Evolutionary conservation across 2,113 vertebrate genomes (phyloP), one percentile per base, ranked within the genome.

Genomic region (Varanus komodoensis): DNA sequence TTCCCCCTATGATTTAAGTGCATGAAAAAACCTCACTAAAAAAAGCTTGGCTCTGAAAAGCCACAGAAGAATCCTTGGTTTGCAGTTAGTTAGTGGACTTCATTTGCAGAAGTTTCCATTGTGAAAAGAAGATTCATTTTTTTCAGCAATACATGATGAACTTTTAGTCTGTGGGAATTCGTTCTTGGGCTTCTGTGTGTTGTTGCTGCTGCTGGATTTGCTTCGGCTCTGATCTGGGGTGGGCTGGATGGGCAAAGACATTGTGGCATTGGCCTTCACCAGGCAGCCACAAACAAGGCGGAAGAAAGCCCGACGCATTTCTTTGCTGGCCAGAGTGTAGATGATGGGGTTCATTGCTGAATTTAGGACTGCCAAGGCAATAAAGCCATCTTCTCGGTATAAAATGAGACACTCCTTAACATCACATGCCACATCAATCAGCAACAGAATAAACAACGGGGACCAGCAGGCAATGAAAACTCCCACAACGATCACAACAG

Each of bases 401-500:
- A 99, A 96, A 90, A 99, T 75, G 0, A 95, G 68, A 17, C 98
- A 99, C 68, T 96, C 95, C 64, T 88, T 96, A n/a, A 96, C 96
- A 89, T 84, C 89, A 89, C 98, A 99, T 29, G 98, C 98, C 93
- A 99, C 98, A 0, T 99, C 99, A 0, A 98, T 95, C 84, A 99
- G 97, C 81, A 99, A 97, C 83, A 99, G 97, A 85, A 98, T 95
- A 83, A 99, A 99, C 80, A 99, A 93, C 0, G 99, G 99, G 1
- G 98, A 98, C 99, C 99, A 99, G 93, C 98, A 99, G 71, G 97
- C 97, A 14, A 99, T 99, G 96, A 99, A 99, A 81, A 99, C 97
- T 0, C 98, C 98, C 1, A 99, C 98, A 0, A 99, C 99, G 0
- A 99, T 99, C 94, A 98, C 98, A 11, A 99, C 98, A 0, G 99